Percentiles rank a stretch among this genome's conserved stretches.
These are phyloP conservation scores for Alligator mississippiensis DNA, from an alignment of 2,113 vertebrate genomes.

Conservation along the genomic window DNA sequence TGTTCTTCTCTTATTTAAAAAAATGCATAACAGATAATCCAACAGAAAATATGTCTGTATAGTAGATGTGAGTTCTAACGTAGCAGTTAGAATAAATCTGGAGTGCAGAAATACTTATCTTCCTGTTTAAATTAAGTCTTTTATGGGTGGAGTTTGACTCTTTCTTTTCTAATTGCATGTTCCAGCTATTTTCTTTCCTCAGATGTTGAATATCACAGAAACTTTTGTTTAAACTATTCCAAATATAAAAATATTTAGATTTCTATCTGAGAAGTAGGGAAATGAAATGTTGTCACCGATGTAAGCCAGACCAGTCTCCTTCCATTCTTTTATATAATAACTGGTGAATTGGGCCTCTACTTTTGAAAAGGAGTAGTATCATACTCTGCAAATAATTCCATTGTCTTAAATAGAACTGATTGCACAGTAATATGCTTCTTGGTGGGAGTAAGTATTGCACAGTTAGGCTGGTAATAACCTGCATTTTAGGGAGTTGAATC, in stretches of 20 bases:
- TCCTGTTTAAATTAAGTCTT: background rate
- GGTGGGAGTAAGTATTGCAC: background rate
- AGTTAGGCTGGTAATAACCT: background rate
- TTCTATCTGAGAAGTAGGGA: background rate
- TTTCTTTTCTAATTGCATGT: background rate
- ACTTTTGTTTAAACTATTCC: background rate
- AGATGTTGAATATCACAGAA: background rate
- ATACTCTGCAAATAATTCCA: background rate
- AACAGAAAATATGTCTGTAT: background rate
- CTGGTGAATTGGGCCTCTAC: background rate
- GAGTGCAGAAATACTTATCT: background rate
- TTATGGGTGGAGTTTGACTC: background rate
- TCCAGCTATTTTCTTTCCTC: background rate
- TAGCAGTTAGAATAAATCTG: background rate
- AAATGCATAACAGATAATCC: background rate
- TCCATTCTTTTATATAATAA: too few species aligned
- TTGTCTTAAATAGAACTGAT: background rate
- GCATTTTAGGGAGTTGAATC: background rate
- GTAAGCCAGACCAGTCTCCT: too few species aligned
- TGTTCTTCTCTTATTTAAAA: background rate
- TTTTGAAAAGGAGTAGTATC: background rate
- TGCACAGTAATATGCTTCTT: background rate
- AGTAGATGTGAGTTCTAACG: background rate
- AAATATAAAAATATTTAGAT: background rate
- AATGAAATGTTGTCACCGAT: background rate